A percentile compares a stretch with the other conserved stretches of the same genome.
Conservation (phyloP, 2,113 vertebrate genomes). For the Anarhynchus alexandrinus region DNA sequence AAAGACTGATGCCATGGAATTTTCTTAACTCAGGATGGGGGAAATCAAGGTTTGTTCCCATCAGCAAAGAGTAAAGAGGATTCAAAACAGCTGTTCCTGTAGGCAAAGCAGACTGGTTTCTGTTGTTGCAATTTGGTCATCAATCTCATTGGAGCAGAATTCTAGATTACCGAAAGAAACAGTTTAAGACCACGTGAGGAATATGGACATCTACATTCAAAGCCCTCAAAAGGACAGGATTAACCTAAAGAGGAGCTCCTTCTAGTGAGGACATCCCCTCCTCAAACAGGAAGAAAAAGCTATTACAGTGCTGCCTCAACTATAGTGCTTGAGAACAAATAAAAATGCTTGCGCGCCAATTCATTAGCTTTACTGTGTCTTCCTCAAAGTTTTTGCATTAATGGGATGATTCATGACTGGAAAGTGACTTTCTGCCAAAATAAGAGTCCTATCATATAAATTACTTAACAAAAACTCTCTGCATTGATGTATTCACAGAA, state of each 20-base stretch:
- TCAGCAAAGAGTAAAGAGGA: not conserved
- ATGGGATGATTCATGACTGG: not conserved
- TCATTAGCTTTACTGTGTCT: not conserved
- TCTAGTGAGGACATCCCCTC: not conserved
- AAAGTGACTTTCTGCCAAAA: not conserved
- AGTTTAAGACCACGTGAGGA: not conserved
- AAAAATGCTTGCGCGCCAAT: not conserved
- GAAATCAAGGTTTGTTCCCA: not conserved
- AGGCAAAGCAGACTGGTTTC: not conserved
- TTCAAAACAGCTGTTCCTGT: not conserved
- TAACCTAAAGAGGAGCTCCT: not conserved
- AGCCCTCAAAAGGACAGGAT: not conserved
- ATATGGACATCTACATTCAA: not conserved
- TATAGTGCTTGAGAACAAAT: not conserved
- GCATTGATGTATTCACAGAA: not conserved
- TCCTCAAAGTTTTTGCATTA: not conserved
- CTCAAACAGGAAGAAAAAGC: not conserved
- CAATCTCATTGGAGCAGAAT: not conserved
- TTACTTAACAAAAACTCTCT: not conserved
- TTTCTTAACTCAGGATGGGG: accelerated
- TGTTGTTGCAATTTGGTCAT: no score
- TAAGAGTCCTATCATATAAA: not conserved
- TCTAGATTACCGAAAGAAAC: not conserved
- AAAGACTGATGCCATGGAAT: not conserved
- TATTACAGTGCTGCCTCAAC: not conserved